Evolutionary conservation across 2,113 vertebrate genomes (phyloP), one percentile per base, ranked within the genome.

Genomic region (Saccopteryx bilineata): DNA sequence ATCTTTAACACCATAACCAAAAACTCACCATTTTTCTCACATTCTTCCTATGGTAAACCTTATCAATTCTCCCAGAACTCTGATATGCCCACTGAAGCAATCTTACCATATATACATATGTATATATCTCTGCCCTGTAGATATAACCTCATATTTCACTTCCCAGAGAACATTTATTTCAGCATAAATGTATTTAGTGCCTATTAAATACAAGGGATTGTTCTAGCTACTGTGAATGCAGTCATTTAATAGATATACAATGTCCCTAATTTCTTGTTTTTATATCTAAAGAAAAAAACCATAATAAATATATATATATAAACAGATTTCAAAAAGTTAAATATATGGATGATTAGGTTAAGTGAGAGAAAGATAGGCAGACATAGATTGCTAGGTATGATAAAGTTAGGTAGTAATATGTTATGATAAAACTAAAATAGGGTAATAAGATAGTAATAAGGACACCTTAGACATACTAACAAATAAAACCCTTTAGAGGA

Each of bases 341-440:
- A 60, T 28, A 76, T 56, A 56, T 78, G 71, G 1, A 69, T 82
- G 9, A 23, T 31, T 93, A 46, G 14, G 58, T 88, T 82, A 85
- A 80, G 46, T 61, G 28, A 69, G 72, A 72, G 46, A 82, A 76
- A 6, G 13, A 74, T 60, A 69, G 24, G 26, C 18, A 94, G 33
- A 18, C 17, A 69, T 63, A 58, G 52, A 69, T 50, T 71, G 65
- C 83, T 68, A n/a, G 23, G 1, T 2, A 54, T 28, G 10, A 94
- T 68, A 68, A 89, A 79, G 74, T 90, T 19, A 52, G 28, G 56
- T 52, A 79, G 3, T 78, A 68, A 66, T 74, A 5, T 82, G 5
- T 95, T 91, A 85, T 74, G 15, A 92, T 69, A 58, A 66, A 1
- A 63, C 23, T 74, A 61, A 95, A 95, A 79, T 48, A 80, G 87